Conservation (phyloP, 2,888 invertebrate species). For the Metacarcinus magister region DNA sequence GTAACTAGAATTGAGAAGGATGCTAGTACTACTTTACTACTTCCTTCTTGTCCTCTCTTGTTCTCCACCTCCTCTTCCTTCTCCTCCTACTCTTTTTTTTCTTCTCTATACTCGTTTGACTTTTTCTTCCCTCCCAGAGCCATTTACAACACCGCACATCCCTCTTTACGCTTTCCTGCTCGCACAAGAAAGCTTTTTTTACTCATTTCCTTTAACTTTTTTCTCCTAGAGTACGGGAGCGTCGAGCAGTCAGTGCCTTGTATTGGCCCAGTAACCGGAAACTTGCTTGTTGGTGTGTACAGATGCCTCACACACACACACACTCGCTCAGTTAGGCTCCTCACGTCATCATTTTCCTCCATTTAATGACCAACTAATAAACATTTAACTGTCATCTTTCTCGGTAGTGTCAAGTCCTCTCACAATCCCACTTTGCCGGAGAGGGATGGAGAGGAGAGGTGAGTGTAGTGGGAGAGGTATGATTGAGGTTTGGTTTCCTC, state of each 20-base stretch:
- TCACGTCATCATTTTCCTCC: not conserved
- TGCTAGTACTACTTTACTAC: not conserved
- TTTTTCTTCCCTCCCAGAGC: not conserved
- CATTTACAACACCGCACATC: not conserved
- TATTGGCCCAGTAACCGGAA: not conserved
- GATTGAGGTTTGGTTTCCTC: conserved; percentile 21
- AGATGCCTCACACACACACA: not conserved
- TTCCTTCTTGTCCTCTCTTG: not conserved
- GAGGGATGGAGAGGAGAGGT: not conserved
- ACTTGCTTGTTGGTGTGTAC: not conserved
- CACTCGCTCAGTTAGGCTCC: not conserved
- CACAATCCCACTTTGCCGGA: not conserved
- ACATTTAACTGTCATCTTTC: not conserved
- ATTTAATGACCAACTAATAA: not conserved
- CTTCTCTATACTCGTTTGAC: not conserved
- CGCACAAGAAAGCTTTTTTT: not conserved
- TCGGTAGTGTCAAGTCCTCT: not conserved
- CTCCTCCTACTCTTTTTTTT: not conserved
- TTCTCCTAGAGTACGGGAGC: not conserved
- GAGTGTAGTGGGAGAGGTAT: not conserved
- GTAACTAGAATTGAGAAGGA: conserved; percentile 32
- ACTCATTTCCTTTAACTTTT: not conserved
- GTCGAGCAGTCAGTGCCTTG: not conserved
- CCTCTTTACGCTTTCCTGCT: not conserved
- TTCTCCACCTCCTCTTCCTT: not conserved